Evolutionary conservation across 2,888 invertebrate species (phyloP), one percentile per base, ranked within the genome.

Genomic region (Nebria brevicollis): DNA sequence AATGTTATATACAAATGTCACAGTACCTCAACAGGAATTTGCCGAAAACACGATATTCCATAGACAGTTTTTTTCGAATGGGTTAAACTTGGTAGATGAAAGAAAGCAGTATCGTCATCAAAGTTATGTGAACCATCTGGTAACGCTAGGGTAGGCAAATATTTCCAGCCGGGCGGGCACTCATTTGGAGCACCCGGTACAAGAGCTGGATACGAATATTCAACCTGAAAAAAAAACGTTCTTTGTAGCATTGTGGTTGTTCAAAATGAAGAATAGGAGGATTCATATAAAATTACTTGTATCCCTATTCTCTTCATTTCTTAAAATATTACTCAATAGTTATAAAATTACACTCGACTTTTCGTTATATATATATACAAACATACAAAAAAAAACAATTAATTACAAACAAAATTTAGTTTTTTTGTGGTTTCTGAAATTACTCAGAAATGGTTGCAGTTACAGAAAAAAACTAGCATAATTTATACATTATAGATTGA

Each of bases 41-140:
- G 99, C 83, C 98, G 92, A 89, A 98, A 99, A 90, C 99, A 99
- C 25, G 99, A 98, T 82, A 99, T 95, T 42, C 98, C 98, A 91
- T 95, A 99, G 11, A 99, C 94, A 75, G 97, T 97, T 85, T 94
- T 93, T 81, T 94, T 93, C 5, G 96, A 95, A 87, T 96, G 94
- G 75, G 93, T 93, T 72, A 96, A 90, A 85, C 97, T 96, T 64
- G 98, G 98, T 82, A 99, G 91, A 89, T 98, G 97, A 89, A 99
- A 99, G 90, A 95, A 99, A 83, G 98, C 96, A 0, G 98, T 97
- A 87, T 99, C 99, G 86, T 97, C 95, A 79, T 95, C 93, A 87
- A 94, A 98, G 90, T 99, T 99, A 87, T 99, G 99, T 11, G 98
- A 98, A 66, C 99, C 99, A 92, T 99, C 99, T 11, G 99, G 99